These are phyloP conservation scores for Microtus montanus DNA, from an alignment of 2,113 vertebrate genomes.

Conservation along the genomic window DNA sequence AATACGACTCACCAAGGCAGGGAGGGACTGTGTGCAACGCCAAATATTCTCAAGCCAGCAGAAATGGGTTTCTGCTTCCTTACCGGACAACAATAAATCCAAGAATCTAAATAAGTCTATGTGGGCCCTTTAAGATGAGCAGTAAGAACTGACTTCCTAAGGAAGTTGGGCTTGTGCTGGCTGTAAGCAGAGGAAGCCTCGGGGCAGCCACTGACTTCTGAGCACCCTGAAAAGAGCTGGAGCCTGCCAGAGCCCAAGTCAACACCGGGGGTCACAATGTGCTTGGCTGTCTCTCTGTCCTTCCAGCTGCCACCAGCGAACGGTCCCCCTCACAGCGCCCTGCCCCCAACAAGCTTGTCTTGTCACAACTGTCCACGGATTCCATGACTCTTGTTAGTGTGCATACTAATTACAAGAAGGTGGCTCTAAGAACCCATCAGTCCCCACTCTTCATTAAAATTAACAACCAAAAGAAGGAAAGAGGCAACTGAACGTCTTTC, in stretches of 20 bases:
- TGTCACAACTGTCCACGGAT: not conserved
- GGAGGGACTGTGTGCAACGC: not conserved
- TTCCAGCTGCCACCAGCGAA: not conserved
- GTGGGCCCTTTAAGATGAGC: not conserved
- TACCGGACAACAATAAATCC: not conserved
- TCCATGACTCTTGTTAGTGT: not conserved
- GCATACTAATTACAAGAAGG: not conserved
- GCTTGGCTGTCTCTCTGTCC: not conserved
- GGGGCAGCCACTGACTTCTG: not conserved
- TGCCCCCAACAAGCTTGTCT: too few species aligned
- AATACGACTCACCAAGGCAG: not conserved
- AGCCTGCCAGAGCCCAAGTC: not conserved
- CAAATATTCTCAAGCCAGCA: not conserved
- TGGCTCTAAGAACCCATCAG: not conserved
- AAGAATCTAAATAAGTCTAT: not conserved
- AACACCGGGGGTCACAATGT: not conserved
- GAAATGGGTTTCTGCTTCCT: not conserved
- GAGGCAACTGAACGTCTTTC: not conserved
- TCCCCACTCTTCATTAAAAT: not conserved
- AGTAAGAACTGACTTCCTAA: not conserved
- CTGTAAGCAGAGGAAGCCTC: not conserved
- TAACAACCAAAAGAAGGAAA: slow-evolving; percentile 3
- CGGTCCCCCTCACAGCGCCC: not conserved
- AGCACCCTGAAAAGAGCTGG: not conserved
- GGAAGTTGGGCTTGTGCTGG: not conserved